A percentile compares a stretch with the other conserved stretches of the same genome.
These are phyloP conservation scores for Archocentrus centrarchus DNA, from an alignment of 2,113 vertebrate genomes.

Conservation along the genomic window DNA sequence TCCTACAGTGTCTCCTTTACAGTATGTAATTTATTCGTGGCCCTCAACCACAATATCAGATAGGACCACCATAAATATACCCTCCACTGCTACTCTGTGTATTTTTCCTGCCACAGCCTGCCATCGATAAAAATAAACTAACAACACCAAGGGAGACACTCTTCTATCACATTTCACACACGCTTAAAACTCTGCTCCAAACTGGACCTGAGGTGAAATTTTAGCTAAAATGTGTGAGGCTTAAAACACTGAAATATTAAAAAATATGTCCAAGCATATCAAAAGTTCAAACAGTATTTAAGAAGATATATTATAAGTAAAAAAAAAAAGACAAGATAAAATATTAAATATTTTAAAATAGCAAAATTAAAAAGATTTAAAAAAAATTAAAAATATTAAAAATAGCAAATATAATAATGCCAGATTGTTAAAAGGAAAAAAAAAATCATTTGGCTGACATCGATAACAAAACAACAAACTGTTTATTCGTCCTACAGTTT, in stretches of 20 bases:
- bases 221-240: not conserved
- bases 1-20: constrained; percentile 52
- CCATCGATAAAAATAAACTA: constrained; percentile 52
- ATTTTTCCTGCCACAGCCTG: constrained; percentile 42
- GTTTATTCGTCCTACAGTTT: not conserved
- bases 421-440: not conserved
- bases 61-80: constrained; percentile 66
- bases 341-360: not conserved
- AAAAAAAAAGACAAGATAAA: not conserved
- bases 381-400: not conserved
- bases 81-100: constrained; percentile 35
- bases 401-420: not conserved
- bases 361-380: not conserved
- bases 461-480: not conserved
- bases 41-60: constrained; percentile 60
- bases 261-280: not conserved
- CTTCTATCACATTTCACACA: constrained; percentile 13
- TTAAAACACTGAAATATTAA: not conserved
- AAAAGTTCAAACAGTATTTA: not conserved
- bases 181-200: not conserved
- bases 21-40: constrained; percentile 63
- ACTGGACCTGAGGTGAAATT: not conserved
- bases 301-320: not conserved
- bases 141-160: constrained; percentile 36
- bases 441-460: no score